Conservation (phyloP, 2,888 invertebrate genomes). For the Agrilus biguttatus region DNA sequence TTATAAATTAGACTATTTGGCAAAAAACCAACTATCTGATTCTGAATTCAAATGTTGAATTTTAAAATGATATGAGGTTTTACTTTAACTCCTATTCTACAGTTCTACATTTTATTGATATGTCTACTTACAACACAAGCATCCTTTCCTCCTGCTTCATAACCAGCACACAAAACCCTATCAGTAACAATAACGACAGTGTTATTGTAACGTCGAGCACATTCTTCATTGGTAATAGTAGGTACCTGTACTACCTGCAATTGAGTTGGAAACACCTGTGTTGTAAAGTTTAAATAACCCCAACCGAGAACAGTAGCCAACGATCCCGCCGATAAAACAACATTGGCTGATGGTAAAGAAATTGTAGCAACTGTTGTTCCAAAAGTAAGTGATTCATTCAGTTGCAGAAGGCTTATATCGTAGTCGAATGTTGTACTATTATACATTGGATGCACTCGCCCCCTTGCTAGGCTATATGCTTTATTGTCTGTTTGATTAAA, state of each 20-base stretch:
- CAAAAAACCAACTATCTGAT: no score
- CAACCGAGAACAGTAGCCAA: slow-evolving; percentile 4
- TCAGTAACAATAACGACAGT: slow-evolving; percentile 25
- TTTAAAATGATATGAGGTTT: no score
- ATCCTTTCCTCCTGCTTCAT: no score
- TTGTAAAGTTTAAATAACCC: background rate
- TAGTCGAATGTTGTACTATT: background rate
- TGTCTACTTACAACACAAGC: no score
- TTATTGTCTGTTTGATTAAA: background rate
- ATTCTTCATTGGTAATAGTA: slow-evolving; percentile 48
- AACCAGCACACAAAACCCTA: no score
- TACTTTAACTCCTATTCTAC: no score
- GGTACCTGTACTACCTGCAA: slow-evolving; percentile 60
- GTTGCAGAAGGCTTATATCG: slow-evolving; percentile 2
- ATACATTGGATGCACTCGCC: slow-evolving; percentile 1
- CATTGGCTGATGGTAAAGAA: background rate
- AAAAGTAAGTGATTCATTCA: background rate
- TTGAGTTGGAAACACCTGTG: slow-evolving; percentile 27
- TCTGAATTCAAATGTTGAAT: no score
- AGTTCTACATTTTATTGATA: no score
- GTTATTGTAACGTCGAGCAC: slow-evolving; percentile 38
- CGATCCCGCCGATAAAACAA: background rate
- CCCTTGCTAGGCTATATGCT: background rate
- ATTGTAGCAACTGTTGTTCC: background rate
- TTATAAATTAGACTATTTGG: no score